Evolutionary conservation across 2,113 vertebrate genomes (phyloP), one percentile per base, ranked within the genome.

Genomic region (Pseudopipra pipra): DNA sequence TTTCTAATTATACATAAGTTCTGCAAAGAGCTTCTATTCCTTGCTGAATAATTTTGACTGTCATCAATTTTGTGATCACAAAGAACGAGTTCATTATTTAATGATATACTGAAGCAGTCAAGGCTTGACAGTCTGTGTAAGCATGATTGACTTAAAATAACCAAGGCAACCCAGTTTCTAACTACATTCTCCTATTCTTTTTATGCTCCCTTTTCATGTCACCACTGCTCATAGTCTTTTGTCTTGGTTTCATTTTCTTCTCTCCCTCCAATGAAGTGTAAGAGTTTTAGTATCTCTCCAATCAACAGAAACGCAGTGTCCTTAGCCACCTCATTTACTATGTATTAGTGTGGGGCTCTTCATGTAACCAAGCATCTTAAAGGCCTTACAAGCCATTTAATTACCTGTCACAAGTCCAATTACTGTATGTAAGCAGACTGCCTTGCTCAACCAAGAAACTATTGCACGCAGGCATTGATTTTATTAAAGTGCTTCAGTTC

Each of bases 351-450:
- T 65, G 77, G 61, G 58, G 52, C 44, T 92, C 81, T 92, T 92
- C 74, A 92, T 68, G 89, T 94, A 94, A 91, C 94, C 85, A 95
- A 91, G 86, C 89, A 96, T 96, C 90, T 75, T 78, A 92, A 93
- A 96, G 75, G 75, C 82, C 74, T 91, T 90, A 92, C 65, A 86
- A 95, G 67, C 68, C 87, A 88, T 88, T 93, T 97, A 96, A 97
- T 96, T 96, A 97, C 91, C 95, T 95, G 93, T 94, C 94, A 91
- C 77, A 86, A 93, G 90, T 76, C 94, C 81, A 91, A 86, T 95
- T 95, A 92, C 71, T 83, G 79, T 52, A 94, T 74, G 35, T 65
- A 95, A 96, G 66, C 82, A 94, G 74, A 52, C 30, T 92, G 79
- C 71, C 35, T 85, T 55, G 55, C 65, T 89, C 84, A 89, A 81